Conservation (phyloP, 2,888 invertebrate species). For the Erebia epiphron region DNA sequence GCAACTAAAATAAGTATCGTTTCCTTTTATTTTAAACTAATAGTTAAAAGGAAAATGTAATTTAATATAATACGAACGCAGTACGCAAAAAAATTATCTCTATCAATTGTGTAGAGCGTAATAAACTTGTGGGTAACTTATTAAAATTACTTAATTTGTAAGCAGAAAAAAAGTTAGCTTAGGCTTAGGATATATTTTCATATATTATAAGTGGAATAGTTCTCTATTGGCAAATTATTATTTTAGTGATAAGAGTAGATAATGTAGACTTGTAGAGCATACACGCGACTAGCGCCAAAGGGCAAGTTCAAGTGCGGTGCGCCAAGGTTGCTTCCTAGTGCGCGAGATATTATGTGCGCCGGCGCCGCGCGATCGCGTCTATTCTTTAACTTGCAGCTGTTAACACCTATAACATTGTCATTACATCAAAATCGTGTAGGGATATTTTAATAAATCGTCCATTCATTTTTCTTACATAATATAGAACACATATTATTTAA, state of each 20-base stretch:
- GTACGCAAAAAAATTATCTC: too few species aligned
- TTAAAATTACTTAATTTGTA: too few species aligned
- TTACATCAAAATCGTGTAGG: neutral
- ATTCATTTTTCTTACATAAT: neutral
- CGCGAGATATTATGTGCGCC: constrained; percentile 49
- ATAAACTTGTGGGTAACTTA: too few species aligned
- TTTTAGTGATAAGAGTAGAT: constrained; percentile 31
- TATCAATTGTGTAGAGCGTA: too few species aligned
- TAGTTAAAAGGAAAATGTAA: neutral
- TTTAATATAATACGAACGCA: too few species aligned
- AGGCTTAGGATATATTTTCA: too few species aligned
- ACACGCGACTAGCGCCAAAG: constrained; percentile 43
- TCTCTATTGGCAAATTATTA: constrained; percentile 27
- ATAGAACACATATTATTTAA: too few species aligned
- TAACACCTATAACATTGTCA: constrained; percentile 23
- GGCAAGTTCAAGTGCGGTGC: constrained; percentile 77
- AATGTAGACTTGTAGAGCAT: constrained; percentile 27
- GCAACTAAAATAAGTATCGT: neutral
- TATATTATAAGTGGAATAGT: neutral
- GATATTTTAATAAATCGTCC: neutral
- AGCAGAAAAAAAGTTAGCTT: too few species aligned
- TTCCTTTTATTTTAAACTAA: neutral
- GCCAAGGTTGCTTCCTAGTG: constrained; percentile 73
- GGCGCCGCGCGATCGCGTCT: constrained; percentile 44
- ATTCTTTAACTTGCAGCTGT: constrained; percentile 38